Conservation (phyloP, 2,888 invertebrate species). For the Oasisia sp. region DNA sequence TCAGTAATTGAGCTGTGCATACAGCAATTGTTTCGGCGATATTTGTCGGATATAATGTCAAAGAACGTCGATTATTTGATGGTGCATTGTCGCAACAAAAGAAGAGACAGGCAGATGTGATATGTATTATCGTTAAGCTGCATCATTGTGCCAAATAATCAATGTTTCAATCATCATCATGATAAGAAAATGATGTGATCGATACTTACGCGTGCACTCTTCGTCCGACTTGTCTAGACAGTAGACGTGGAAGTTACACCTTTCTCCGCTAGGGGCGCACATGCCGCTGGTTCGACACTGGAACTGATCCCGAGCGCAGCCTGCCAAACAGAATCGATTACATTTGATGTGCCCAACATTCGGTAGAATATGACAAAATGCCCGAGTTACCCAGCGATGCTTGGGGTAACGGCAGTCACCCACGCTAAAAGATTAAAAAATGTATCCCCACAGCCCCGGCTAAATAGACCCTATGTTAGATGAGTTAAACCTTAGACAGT, state of each 20-base stretch:
- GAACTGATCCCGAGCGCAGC: conserved; percentile 13
- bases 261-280: conserved; percentile 26
- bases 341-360: neutral
- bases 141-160: neutral
- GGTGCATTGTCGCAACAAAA: too few relatives aligned
- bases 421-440: too few relatives aligned
- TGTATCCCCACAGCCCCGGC: too few relatives aligned
- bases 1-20: too few relatives aligned
- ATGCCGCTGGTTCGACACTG: conserved; percentile 20
- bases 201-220: neutral
- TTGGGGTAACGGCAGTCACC: too few relatives aligned
- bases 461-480: too few relatives aligned
- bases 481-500: too few relatives aligned
- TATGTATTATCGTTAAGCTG: neutral
- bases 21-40: too few relatives aligned
- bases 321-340: neutral
- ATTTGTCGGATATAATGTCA: too few relatives aligned
- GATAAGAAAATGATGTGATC: neutral
- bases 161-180: neutral
- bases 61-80: too few relatives aligned
- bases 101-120: neutral
- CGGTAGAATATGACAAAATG: conserved; percentile 41
- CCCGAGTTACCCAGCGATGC: conserved; percentile 24
- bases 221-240: conserved; percentile 32
- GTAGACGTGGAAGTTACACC: conserved; percentile 33